Conservation (phyloP, 2,113 vertebrate species). For the Anguilla japonica region DNA sequence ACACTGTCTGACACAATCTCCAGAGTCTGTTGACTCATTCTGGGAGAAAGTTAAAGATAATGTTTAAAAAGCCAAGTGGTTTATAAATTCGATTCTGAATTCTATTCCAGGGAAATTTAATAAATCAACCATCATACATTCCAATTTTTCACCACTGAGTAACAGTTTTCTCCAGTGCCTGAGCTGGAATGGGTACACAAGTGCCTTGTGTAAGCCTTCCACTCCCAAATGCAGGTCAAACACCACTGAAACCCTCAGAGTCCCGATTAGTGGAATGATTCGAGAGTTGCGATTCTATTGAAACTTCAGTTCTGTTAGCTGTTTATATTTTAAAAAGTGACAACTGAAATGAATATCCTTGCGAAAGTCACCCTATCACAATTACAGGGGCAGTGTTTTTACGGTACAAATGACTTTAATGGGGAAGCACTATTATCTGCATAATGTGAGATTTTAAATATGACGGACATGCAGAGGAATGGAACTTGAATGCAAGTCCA, state of each 20-base stretch:
- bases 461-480: not conserved
- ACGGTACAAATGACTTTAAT: not conserved
- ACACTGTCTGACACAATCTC: too few species aligned
- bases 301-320: too few species aligned
- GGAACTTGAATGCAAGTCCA: not conserved
- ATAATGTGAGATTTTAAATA: not conserved
- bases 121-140: conserved; percentile 46
- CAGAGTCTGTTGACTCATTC: not conserved
- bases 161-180: not conserved
- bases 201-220: not conserved
- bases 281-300: too few species aligned
- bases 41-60: not conserved
- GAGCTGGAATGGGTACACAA: conserved; percentile 13
- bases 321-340: too few species aligned
- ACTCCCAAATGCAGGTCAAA: not conserved
- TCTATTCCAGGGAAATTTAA: conserved; percentile 42
- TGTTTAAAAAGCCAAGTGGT: not conserved
- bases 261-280: not conserved
- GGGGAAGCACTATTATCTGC: not conserved
- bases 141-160: conserved; percentile 26
- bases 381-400: not conserved
- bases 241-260: conserved; percentile 1
- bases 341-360: not conserved
- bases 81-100: not conserved
- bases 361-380: too few species aligned